Percentiles rank a stretch among this genome's conserved stretches.
Evolutionary conservation across 2,888 invertebrate genomes (phyloP).

Genomic region (Aelia acuminata): DNA sequence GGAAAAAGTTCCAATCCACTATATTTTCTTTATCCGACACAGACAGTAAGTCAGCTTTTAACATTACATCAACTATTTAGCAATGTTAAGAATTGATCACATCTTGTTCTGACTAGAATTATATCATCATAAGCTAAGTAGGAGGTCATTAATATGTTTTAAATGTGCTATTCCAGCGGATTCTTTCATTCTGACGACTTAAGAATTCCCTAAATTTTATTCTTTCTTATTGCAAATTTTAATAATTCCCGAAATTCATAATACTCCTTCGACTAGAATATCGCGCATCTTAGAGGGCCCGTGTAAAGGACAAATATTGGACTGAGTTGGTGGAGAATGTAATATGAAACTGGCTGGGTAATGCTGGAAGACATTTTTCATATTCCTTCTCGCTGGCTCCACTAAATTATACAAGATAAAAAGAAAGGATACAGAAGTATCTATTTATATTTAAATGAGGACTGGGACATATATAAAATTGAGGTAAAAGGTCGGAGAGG

Average conservation of each 20-base stretch:
- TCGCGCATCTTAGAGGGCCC: background rate
- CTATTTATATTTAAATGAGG: slow-evolving; percentile 50
- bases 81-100: too few species aligned
- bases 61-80: background rate
- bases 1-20: background rate
- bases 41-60: background rate
- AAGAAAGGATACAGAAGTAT: slow-evolving; percentile 44
- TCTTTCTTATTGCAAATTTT: background rate
- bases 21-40: background rate
- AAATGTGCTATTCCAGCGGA: too few species aligned
- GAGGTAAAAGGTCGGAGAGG: background rate
- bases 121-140: too few species aligned
- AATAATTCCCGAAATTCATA: background rate
- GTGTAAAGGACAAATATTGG: slow-evolving; percentile 34
- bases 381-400: slow-evolving; percentile 42
- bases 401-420: slow-evolving; percentile 48
- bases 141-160: too few species aligned
- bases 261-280: background rate
- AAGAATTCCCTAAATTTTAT: background rate
- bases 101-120: too few species aligned
- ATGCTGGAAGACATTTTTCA: slow-evolving; percentile 42
- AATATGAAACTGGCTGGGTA: background rate
- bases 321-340: slow-evolving; percentile 17
- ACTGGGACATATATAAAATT: slow-evolving; percentile 15
- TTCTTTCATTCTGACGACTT: too few species aligned